Base-by-base conservation (phyloP, 2,888 invertebrate species). In the Galeopsomyia nigrocyanea region DNA sequence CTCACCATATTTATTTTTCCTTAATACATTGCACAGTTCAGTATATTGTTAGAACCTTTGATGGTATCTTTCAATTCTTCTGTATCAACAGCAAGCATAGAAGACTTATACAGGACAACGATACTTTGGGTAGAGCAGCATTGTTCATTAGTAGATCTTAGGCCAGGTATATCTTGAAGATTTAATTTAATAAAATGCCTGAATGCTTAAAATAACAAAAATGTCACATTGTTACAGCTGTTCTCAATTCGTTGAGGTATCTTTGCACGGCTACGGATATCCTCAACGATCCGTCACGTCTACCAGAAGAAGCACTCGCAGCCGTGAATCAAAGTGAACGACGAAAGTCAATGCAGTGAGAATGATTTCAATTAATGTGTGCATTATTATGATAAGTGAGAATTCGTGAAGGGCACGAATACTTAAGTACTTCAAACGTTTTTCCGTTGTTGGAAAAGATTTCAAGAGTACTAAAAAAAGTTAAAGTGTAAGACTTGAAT, bases 121-220 rank as follows among this genome's bases (percentile, higher is more conserved):
- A 90, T 96, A 83, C 90, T 95, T 75, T 98, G 98, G 98, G 93
- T 97, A 70, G 97, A 98, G 87, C 97, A 98, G 86, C 96, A 97
- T 87, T 98, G 98, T 88, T 96, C 97, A 56, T 91, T 98, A 77
- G 94, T 95, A 79, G 94, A 95, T 89, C 93, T 98, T 87, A 90
- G 98, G 82, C 97, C 97, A 84, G 95, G 98, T 98, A 89, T 84
- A 78, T 50, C 16, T 46, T 9, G 47, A 60, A 26, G 49, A 17
- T 21, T 68, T 74, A 47, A 69, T 70, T 39, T 55, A 68, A 56
- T n/a, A 68, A 39, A 39, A 39, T 9, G 39, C 13, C 7, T 39
- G 39, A 7, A 10, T 39, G 7, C 10, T 39, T 16, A 21, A 64
- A 57, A 55, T 56, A 62, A 71, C n/a, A 63, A 21, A 68, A 69